A percentile compares a stretch with the other conserved stretches of the same genome.
phyloP scores from a whole-genome alignment of 2,888 invertebrate genomes.

The Gastracanthus pulcherrimus region DNA sequence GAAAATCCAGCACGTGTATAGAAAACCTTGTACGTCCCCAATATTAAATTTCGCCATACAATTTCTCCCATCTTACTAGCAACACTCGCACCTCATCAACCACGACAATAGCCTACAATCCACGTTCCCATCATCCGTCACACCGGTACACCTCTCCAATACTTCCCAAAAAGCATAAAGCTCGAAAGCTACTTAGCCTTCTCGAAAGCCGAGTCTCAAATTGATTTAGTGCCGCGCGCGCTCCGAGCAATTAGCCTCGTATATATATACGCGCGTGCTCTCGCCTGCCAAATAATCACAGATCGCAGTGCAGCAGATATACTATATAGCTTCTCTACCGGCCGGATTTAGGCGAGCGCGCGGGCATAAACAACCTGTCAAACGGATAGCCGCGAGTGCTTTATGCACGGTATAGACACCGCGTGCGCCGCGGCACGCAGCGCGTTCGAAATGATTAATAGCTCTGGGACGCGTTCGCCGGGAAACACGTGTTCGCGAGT shows the following conservation, averaged over 20 bases:
- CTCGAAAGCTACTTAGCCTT: not conserved
- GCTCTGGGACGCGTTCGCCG: not conserved
- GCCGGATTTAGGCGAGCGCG: not conserved
- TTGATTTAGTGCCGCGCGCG: not conserved
- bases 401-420: too few species aligned
- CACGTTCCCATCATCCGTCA: too few species aligned
- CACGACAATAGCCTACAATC: too few species aligned
- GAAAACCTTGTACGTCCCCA: too few species aligned
- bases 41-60: too few species aligned
- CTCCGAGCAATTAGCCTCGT: constrained; percentile 1
- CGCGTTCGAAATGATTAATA: too few species aligned
- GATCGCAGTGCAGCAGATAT: not conserved
- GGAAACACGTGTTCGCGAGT: not conserved
- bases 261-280: too few species aligned
- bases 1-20: too few species aligned
- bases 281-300: not conserved
- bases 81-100: too few species aligned
- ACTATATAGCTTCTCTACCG: not conserved
- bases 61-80: too few species aligned
- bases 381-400: not conserved
- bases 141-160: too few species aligned
- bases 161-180: not conserved
- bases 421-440: too few species aligned
- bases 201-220: not conserved
- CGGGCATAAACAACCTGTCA: not conserved